Evolutionary conservation across 2,797 vertebrate species (phyloP), one percentile per base, ranked within the genome.

Genomic region (Coreius guichenoti): DNA sequence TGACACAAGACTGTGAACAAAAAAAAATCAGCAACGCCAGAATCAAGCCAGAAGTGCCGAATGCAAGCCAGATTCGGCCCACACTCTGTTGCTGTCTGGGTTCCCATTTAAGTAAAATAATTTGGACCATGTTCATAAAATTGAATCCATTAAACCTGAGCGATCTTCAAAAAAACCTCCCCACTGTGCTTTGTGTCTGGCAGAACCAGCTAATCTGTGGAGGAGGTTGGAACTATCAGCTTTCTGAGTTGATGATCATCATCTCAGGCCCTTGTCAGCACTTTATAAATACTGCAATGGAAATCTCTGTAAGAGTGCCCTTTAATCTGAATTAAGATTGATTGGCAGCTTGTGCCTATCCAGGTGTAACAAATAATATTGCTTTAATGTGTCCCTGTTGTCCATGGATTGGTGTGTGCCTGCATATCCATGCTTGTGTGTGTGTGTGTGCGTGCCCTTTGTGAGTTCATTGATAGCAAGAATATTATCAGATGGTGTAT

Each of bases 251-350:
- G 8, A 79, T 72, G 2, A 85, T 47, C 13, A 72, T 58, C 19
- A 72, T 84, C 36, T 45, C 5, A 17, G 83, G 74, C 26, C 14
- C 47, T 70, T 69, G 23, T 69, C 51, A 63, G 63, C 8, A 70
- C 13, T 70, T 58, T 33, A 21, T 72, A 11, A 83, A 79, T 79
- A 26, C 26, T 68, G 14, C 51, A 36, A 16, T 63, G 75, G 67
- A 75, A 67, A 69, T 67, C 23, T 75, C 33, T 75, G 67, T 56
- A 43, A 65, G 29, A 73, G 68, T 26, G 51, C 31, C 61, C 51
- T 85, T 56, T 61, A 74, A 51, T 72, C 47, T 80, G 45, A 86
- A 82, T 83, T 83, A 83, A 31, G 68, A 76, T 45, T 84, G 61
- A 80, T 81, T 65, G 61, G 26, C 54, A 83, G 69, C 67, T 13